These are phyloP conservation scores for Proteles cristata DNA, from an alignment of 2,113 vertebrate genomes.

Conservation along the genomic window DNA sequence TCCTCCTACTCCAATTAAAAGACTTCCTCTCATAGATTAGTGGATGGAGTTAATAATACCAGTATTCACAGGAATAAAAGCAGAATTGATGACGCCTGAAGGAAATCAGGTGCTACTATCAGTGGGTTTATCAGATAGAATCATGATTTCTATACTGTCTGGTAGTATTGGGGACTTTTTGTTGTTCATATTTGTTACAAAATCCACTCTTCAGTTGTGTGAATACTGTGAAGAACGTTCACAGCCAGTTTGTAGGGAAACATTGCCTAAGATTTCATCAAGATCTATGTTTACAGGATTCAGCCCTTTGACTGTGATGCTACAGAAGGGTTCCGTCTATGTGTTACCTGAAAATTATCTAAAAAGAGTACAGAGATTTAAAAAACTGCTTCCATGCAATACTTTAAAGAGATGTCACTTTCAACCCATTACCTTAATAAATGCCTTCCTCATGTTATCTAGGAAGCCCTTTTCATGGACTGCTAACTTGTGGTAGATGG, in stretches of 20 bases:
- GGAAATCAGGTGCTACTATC: background rate
- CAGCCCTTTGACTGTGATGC: background rate
- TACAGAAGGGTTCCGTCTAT: background rate
- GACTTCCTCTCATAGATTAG: background rate
- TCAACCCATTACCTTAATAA: background rate
- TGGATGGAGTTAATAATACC: background rate
- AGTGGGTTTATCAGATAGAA: background rate
- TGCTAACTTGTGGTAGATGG: background rate
- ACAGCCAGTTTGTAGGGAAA: background rate
- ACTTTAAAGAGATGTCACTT: background rate
- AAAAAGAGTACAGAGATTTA: background rate
- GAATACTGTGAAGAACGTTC: background rate
- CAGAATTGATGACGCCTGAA: background rate
- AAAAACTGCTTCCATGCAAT: background rate
- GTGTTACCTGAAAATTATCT: background rate
- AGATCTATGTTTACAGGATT: background rate
- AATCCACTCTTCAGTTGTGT: background rate
- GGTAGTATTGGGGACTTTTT: background rate
- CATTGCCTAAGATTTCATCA: background rate
- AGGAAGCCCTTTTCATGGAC: background rate
- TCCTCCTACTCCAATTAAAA: constrained; percentile 20
- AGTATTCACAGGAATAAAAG: constrained; percentile 1
- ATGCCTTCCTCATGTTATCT: background rate
- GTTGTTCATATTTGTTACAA: background rate
- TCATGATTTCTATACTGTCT: background rate